Evolutionary conservation across 23 tunicate species (phyloP), one percentile per base, ranked within the genome.

Genomic region (Ascidia mentula): DNA sequence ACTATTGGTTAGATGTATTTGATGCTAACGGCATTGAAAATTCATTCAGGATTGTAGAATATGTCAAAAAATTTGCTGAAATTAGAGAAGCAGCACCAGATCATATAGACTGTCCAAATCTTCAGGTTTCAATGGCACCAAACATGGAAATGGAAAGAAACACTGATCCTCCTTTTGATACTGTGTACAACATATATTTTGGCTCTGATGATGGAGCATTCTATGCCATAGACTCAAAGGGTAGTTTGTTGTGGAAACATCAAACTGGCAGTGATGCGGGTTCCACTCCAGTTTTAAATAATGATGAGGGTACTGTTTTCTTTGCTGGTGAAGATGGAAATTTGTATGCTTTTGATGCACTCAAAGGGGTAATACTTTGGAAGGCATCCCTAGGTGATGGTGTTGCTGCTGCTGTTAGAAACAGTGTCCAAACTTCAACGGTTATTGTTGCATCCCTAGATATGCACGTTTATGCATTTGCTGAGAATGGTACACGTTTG

Each of bases 151-250:
- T 70, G 38, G n/a, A 70, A 18, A 5, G 24, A 3, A 53, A 53
- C 22, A 42, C 12, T 42, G 53, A 9, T 42, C 53, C 53, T 42
- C 12, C 28, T 9, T 9, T 9, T 28, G 24, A 28, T 5, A 9
- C 22, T 20, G 28, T 24, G 4, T 74, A 32, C 24, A 6, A 6
- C 13, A 38, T 74, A 17, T 37, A 74, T 37, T 37, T 74, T 37
- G 78, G 78, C 7, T 74, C 78, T 35, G 78, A 74, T 74, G 78
- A 74, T 74, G 78, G 78, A 26, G 37, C 13, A 46, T 74, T 74
- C 78, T 74, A 74, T 74, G 45, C 46, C 20, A 8, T 36, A 30
- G 38, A 74, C 78, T 37, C 78, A 17, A 37, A 35, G 12, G 78
- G 78, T 32, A 35, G 18, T 18, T 26, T 74, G 15, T 37, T 74